phyloP scores from a whole-genome alignment of 2,888 invertebrate genomes.

The Hypena proboscidalis region DNA sequence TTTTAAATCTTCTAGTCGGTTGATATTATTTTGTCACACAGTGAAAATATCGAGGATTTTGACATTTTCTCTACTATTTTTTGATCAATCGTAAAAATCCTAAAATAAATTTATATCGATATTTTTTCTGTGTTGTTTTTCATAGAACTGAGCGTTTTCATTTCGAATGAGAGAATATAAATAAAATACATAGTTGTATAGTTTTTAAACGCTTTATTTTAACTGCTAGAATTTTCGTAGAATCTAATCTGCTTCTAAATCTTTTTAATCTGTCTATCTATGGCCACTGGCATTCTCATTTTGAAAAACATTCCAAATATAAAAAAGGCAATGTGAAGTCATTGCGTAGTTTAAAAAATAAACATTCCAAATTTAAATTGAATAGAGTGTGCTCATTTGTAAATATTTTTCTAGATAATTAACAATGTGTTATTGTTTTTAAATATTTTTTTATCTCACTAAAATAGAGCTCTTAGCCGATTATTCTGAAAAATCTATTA shows the following conservation, averaged over 20 bases:
- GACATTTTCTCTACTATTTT: background rate
- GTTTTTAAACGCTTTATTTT: constrained; percentile 5
- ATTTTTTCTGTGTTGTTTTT: too few species aligned
- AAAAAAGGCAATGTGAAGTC: too few species aligned
- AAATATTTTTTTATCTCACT: constrained; percentile 28
- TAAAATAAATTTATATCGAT: too few species aligned
- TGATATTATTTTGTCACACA: background rate
- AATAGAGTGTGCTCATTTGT: constrained; percentile 31
- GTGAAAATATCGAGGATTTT: background rate
- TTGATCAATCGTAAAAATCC: background rate
- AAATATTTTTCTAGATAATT: constrained; percentile 30
- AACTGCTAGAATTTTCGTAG: constrained; percentile 14
- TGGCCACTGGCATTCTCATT: constrained; percentile 21
- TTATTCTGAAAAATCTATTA: constrained; percentile 19
- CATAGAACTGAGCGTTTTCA: too few species aligned
- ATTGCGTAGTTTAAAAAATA: constrained; percentile 1
- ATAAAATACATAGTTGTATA: constrained; percentile 5
- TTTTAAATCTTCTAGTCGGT: constrained; percentile 21
- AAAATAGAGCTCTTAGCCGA: constrained; percentile 19
- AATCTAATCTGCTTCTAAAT: constrained; percentile 27
- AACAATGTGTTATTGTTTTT: constrained; percentile 28
- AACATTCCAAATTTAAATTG: constrained; percentile 14
- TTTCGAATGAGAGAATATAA: background rate
- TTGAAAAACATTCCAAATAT: constrained; percentile 14
- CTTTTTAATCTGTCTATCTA: constrained; percentile 18